Evolutionary conservation across 2,113 vertebrate genomes (phyloP).

Genomic region (Setophaga coronata): DNA sequence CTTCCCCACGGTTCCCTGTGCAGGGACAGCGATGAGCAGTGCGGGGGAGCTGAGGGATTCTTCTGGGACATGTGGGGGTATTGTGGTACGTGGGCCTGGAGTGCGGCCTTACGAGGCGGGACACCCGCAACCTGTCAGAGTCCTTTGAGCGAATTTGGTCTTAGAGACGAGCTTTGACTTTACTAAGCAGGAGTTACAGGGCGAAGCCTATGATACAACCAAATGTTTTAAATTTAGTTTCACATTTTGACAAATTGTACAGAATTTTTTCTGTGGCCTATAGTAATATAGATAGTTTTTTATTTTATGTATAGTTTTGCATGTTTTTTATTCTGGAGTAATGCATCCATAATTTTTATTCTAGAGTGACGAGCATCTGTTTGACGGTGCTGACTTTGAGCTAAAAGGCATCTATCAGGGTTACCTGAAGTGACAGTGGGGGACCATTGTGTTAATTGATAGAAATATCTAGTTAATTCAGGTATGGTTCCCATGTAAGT

Average conservation of each 20-base stretch:
- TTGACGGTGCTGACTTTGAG: accelerated
- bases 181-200: neutral
- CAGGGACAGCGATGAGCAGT: accelerated
- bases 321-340: accelerated
- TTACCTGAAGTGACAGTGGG: accelerated
- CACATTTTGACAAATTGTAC: accelerated
- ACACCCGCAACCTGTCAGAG: accelerated
- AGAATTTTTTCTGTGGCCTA: accelerated
- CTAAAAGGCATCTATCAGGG: accelerated
- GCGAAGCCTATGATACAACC: neutral
- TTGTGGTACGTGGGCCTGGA: accelerated
- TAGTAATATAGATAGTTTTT: too few species aligned
- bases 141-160: accelerated
- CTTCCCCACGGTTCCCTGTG: neutral
- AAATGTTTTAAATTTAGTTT: accelerated
- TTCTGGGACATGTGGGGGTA: accelerated
- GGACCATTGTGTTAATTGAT: neutral
- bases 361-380: accelerated
- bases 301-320: too few species aligned
- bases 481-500: accelerated
- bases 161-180: accelerated
- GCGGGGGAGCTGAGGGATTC: neutral
- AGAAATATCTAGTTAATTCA: neutral
- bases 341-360: accelerated
- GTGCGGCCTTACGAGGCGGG: accelerated